phyloP scores from a whole-genome alignment of 2,113 vertebrate genomes.

The Corydoras maculifer region DNA sequence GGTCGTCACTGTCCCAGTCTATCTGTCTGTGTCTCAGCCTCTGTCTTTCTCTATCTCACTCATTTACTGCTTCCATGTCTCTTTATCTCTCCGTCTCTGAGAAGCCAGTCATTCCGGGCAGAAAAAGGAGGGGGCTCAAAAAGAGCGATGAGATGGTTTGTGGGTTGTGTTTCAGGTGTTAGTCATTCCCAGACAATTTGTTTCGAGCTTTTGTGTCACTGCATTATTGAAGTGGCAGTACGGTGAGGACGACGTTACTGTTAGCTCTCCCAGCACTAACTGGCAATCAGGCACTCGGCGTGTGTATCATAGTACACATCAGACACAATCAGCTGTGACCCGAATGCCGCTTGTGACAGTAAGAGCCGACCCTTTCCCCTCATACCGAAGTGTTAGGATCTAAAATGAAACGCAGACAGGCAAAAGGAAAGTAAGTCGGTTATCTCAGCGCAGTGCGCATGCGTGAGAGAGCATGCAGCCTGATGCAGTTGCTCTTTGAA shows the following conservation, averaged over 20 bases:
- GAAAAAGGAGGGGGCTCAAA: conserved; percentile 1
- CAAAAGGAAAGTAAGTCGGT: too few relatives aligned
- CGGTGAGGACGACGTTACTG: conserved; percentile 7
- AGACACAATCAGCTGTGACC: conserved; percentile 30
- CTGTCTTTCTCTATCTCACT: neutral
- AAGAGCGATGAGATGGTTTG: conserved; percentile 15
- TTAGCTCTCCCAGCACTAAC: conserved; percentile 11
- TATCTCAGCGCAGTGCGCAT: too few relatives aligned
- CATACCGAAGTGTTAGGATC: neutral
- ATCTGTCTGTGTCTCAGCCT: conserved; percentile 1
- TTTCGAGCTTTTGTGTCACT: conserved; percentile 4
- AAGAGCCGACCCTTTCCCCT: neutral
- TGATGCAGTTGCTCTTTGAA: too few relatives aligned
- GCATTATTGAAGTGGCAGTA: conserved; percentile 7
- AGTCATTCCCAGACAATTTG: conserved; percentile 12
- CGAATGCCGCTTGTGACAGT: neutral
- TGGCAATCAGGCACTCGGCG: conserved; percentile 3
- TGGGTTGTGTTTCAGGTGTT: conserved; percentile 4
- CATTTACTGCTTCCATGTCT: neutral
- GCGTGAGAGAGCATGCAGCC: too few relatives aligned
- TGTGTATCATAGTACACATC: conserved; percentile 13
- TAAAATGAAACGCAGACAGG: neutral
- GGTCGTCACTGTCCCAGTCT: neutral
- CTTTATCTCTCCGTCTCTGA: neutral
- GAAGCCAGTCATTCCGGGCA: neutral